Percentiles rank a stretch among this genome's conserved stretches.
These are phyloP conservation scores for Spinus olivaceus DNA, from an alignment of 2,797 vertebrate species.

Conservation along the genomic window DNA sequence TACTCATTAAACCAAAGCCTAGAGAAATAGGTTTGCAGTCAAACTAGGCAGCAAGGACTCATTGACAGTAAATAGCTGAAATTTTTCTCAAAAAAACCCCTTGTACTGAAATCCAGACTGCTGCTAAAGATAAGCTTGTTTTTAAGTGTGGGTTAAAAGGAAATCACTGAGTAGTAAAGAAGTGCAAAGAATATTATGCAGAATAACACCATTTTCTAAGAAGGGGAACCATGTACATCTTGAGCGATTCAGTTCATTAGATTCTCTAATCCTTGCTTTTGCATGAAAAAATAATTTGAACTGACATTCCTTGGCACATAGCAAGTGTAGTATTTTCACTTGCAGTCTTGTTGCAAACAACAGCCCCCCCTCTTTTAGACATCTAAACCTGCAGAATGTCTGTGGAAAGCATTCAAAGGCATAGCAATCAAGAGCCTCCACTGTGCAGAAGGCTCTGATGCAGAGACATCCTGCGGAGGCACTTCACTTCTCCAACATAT, in stretches of 20 bases:
- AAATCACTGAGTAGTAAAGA: not conserved
- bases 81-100: fast-evolving
- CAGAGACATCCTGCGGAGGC: not conserved
- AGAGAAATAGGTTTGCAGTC: not conserved
- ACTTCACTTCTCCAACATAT: conserved; percentile 6
- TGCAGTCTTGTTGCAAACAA: not conserved
- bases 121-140: conserved; percentile 1
- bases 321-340: not conserved
- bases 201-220: not conserved
- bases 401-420: conserved; percentile 13
- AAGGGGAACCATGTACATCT: not conserved
- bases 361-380: not conserved
- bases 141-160: not conserved
- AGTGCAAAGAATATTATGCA: not conserved
- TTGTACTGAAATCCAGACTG: not conserved
- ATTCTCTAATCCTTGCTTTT: not conserved
- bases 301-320: not conserved
- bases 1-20: not conserved
- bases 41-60: not conserved
- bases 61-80: not conserved
- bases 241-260: not conserved
- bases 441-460: not conserved
- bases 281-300: not conserved
- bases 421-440: not conserved
- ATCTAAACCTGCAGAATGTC: not conserved